Evolutionary conservation across 2,797 vertebrate genomes (phyloP), one percentile per base, ranked within the genome.

Genomic region (Tamandua tetradactyla): DNA sequence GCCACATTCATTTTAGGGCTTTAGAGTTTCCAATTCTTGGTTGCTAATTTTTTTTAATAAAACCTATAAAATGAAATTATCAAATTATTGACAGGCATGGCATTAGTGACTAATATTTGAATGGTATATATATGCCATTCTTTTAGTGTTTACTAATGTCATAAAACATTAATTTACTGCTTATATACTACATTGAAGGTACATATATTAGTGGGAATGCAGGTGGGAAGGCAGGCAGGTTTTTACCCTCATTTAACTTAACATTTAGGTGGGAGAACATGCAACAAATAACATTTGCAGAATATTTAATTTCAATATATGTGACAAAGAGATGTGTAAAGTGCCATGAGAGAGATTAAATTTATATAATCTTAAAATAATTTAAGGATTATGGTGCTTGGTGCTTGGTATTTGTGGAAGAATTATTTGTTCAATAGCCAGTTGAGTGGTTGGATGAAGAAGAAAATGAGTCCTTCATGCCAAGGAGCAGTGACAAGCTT

Each of bases 41-140:
- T 42, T 69, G 18, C 35, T 10, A 68, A 52, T 9, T 93, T 87
- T 95, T 87, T 68, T 91, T 62, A 91, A 76, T 44, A 95, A 88
- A 92, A 86, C 3, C 22, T 91, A 23, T 52, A 72, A 87, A 82
- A 40, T 37, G 32, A 7, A 47, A 87, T 69, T 75, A 88, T 35
- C 1, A 75, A 52, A 25, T 75, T 82, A 23, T 93, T 93, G 32
- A 72, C 13, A 79, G 35, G 30, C 82, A 76, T 6, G 30, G 17
- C 27, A 87, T 83, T 78, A 69, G 35, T 35, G 17, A 66, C n/a
- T 88, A 83, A 61, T 72, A 85, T 68, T 80, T 37, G 80, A 79
- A 92, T n/a, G 85, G 74, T 32, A 44, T 74, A 42, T 42, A 42
- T 66, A 40, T 52, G 27, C 32, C 5, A 61, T 90, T 78, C n/a